Evolutionary conservation across 2,113 vertebrate genomes (phyloP), one percentile per base, ranked within the genome.

Genomic region (Callipepla squamata): DNA sequence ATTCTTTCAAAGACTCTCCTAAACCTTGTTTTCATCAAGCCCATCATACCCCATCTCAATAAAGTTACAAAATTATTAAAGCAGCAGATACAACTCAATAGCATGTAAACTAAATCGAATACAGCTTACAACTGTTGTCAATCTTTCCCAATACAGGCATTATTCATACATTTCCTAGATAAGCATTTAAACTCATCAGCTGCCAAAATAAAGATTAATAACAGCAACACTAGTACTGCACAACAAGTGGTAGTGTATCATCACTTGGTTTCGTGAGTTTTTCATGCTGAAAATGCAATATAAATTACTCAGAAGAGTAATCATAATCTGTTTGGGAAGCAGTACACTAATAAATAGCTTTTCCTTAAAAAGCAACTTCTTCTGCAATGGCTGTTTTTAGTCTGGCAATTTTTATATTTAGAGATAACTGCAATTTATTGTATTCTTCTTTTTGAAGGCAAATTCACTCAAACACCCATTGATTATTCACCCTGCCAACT

Each of bases 161-260:
- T 92, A 89, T 53, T 85, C 80, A 34, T 65, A 74, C 11, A 38
- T 74, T 95, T 86, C 16, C 14, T 15, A 68, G 78, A 66, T 53
- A 80, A 91, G 40, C 34, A 72, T 76, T 96, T 92, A 85, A 94
- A 91, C 11, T 80, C 25, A 80, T 55, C 51, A 72, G 58, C 28
- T 93, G 38, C 53, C 61, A 75, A 78, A 28, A 48, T 73, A 48
- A 95, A 92, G 65, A 87, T 85, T 95, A 97, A 82, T 82, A 92
- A 77, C 70, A 80, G 30, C 48, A 95, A 80, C 73, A 61, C 18
- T 44, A 80, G 67, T 80, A 76, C 68, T 57, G 51, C 23, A 83
- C 36, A 85, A 78, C n/a, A 83, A 76, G 36, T 77, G 42, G 75
- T 20, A 82, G 19, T 66, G 38, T 50, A 85, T 62, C 72, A 44